Evolutionary conservation across 1,140 invertebrate genomes (phyloP), one percentile per base, ranked within the genome.

Genomic region (Bradynema listronoti): DNA sequence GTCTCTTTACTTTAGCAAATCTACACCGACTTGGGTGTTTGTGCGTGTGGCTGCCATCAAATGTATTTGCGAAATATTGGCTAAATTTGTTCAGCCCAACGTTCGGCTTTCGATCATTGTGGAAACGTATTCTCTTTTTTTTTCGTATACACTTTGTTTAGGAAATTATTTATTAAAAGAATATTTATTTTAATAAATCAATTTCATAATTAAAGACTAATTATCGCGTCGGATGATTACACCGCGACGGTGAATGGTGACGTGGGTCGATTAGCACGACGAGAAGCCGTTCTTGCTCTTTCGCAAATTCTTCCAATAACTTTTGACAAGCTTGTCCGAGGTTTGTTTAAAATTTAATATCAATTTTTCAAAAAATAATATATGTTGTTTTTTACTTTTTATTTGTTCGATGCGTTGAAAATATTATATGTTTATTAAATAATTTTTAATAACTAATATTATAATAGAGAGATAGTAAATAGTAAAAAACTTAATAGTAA

Each of bases 1-100:
- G 11, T 56, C n/a, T 30, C 43, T 58, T 60, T 60, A 7, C 22
- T 58, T 33, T 19, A 63, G 61, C 16, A 16, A 46, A 57, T 22
- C 33, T 19, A 63, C 61, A 11, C 63, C 61, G 24, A 63, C 53
- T 54, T 63, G 61, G 61, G 61, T 65, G 29, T 63, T 63, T 39
- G 61, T 43, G 5, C 14, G 61, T 11, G 61, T 63, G 7, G 63
- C 61, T 19, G 61, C 62, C 7, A 57, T 63, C 19, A 49, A 63
- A 41, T 64, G 59, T 27, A 58, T 63, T 19, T n/a, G 16, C 32
- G 24, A 11, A 32, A 2, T 63, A 24, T 7, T 63, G 33, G 6
- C n/a, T 19, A 52, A 63, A 5, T 57, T 19, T 22, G 6, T 16
- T 29, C 14, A 16, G n/a, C 32, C 6, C 41, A n/a, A n/a, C n/a